Evolutionary conservation across 2,888 invertebrate species (phyloP), one percentile per base, ranked within the genome.

Genomic region (Crossocerus cetratus): DNA sequence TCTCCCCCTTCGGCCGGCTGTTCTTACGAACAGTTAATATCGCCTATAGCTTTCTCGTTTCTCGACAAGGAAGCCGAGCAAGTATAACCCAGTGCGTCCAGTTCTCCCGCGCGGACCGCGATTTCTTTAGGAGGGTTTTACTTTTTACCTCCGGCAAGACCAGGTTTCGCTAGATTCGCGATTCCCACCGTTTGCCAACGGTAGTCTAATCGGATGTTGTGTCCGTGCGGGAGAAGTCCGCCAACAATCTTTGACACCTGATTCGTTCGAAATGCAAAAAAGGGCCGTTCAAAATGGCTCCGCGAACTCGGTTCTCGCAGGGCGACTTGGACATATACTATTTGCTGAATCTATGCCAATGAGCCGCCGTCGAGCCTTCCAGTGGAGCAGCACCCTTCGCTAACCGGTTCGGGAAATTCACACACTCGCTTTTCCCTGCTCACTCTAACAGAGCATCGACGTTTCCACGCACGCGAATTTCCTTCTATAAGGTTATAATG

Each of bases 191-290:
- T 65, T 71, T 21, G 42, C 43, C 2, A 5, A 18, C 5, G 61
- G 32, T 56, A 55, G 16, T 62, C 58, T 71, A 42, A 42, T 49
- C 16, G 49, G 14, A 14, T 14, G 5, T 14, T 65, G 59, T 16
- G 32, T 16, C 53, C 58, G 62, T 43, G 49, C 43, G 43, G 53
- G 58, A 57, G 5, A 61, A 60, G 32, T 20, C 20, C 42, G 73
- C 64, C 71, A 66, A 61, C 62, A 60, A 72, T 69, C 66, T 74
- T 69, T 57, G 56, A 70, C 64, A 75, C 72, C 72, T 72, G 43
- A 59, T 68, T 67, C 66, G 76, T 81, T 82, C 71, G 76, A 81
- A 81, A 82, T 72, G 64, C 55, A 58, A 72, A 74, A 76, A 79
- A 60, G 69, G 62, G 59, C 75, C 74, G 82, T 73, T 66, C 75